Base-by-base conservation (phyloP, 1,140 invertebrate genomes). In the Colletes latitarsis region DNA sequence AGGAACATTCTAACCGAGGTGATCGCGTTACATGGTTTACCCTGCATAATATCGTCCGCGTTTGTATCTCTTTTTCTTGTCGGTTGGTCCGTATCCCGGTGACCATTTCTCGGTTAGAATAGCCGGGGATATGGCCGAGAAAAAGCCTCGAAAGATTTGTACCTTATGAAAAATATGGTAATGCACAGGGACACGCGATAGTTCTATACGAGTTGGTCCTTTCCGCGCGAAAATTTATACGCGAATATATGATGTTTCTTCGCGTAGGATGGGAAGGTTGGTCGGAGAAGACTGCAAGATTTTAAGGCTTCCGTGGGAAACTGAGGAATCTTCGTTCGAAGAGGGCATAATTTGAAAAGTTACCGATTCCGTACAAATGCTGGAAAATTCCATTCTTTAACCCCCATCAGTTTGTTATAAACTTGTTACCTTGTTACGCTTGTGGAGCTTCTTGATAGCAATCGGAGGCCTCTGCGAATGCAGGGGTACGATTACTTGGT, bases 81-180 rank as follows among this genome's bases (percentile, higher is more conserved):
- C 43, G 41, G 15, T 17, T 41, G 55, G 57, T 60, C 30, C 71
- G 60, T 57, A 49, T 77, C 41, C 55, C 21, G 53, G 17, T 58
- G 66, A 21, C 64, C 83, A 49, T 84, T 80, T 30, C 70, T 57
- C 49, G 17, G 15, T 19, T 80, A 70, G 77, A 82, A 82, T 80
- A 68, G 70, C 73, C 73, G 49, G 79, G 73, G 82, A 82, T 83
- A 77, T 73, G 74, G 64, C 39, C 57, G 55, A 49, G 67, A 72
- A 53, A 76, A 75, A 76, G 53, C 49, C 62, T 67, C 52, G 81
- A 73, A 83, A 86, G 85, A 86, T 86, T 86, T 86, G 84, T 86
- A 86, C 70, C 84, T 86, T 86, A 86, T 86, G 85, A 86, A 81
- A 86, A 86, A 86, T 86, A 86, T 86, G 85, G 81, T 86, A 86